Conservation (phyloP, 2,888 invertebrate species). For the Macroteleia sp. region DNA sequence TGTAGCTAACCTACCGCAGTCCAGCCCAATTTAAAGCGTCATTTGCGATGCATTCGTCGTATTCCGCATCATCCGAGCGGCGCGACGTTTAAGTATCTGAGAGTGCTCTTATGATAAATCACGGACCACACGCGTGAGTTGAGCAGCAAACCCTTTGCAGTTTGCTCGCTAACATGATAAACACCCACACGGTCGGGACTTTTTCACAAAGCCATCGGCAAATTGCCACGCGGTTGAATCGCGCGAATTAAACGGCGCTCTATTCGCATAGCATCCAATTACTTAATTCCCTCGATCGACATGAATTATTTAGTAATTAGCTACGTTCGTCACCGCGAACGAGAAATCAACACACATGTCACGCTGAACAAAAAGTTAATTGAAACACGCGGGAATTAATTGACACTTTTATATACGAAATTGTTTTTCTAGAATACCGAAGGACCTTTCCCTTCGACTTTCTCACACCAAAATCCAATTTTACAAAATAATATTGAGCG, state of each 20-base stretch:
- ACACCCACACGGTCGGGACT: conserved; percentile 40
- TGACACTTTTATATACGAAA: conserved; percentile 31
- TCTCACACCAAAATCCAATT: conserved; percentile 79
- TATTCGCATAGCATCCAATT: conserved; percentile 24
- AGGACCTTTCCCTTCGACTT: conserved; percentile 65
- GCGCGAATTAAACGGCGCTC: conserved; percentile 14
- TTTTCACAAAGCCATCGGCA: conserved; percentile 61
- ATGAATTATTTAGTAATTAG: conserved; percentile 17
- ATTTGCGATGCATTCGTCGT: conserved; percentile 77
- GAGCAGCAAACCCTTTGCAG: conserved; percentile 32
- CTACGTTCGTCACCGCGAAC: neutral
- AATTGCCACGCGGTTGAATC: conserved; percentile 38
- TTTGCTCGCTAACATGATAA: conserved; percentile 37
- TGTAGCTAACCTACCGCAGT: conserved; percentile 81
- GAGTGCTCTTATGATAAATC: conserved; percentile 73
- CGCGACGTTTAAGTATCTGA: conserved; percentile 73
- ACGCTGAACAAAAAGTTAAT: conserved; percentile 22
- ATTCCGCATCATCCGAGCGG: conserved; percentile 77
- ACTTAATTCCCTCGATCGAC: conserved; percentile 20
- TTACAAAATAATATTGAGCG: conserved; percentile 81
- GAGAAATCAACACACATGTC: neutral
- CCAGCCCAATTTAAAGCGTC: conserved; percentile 82
- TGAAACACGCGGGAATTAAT: conserved; percentile 28
- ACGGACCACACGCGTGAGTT: conserved; percentile 74
- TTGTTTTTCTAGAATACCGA: conserved; percentile 18